Conservation (phyloP, 2,797 vertebrate genomes). For the Chelonia mydas region DNA sequence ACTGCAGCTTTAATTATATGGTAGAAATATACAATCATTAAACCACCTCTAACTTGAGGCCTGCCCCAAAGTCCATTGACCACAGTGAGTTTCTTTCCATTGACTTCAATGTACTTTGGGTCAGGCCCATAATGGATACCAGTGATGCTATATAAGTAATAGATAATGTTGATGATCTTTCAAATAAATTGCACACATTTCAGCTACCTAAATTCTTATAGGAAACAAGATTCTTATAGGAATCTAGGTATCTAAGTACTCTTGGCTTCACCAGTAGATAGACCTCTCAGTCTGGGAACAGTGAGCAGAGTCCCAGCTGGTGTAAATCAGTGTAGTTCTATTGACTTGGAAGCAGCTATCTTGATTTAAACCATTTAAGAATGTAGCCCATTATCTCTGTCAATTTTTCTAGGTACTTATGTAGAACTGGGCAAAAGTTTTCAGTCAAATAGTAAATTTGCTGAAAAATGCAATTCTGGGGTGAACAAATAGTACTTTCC, state of each 20-base stretch:
- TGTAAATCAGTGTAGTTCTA: neutral
- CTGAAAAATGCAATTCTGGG: neutral
- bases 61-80: neutral
- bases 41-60: neutral
- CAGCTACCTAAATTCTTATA: slow-evolving; percentile 10
- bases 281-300: neutral
- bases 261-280: slow-evolving; percentile 19
- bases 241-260: neutral
- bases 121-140: neutral
- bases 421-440: neutral
- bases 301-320: neutral
- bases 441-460: neutral
- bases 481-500: neutral
- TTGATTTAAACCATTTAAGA: slow-evolving; percentile 45
- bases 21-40: neutral
- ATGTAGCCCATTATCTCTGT: slow-evolving; percentile 14
- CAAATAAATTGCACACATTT: slow-evolving; percentile 8
- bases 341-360: neutral
- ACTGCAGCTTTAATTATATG: neutral
- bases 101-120: neutral
- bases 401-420: neutral
- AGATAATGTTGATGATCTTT: slow-evolving; percentile 41
- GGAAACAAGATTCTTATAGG: neutral
- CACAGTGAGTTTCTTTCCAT: neutral
- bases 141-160: neutral